These are phyloP conservation scores for Cyphomyrmex costatus DNA, from an alignment of 1,140 invertebrate genomes.

Conservation along the genomic window DNA sequence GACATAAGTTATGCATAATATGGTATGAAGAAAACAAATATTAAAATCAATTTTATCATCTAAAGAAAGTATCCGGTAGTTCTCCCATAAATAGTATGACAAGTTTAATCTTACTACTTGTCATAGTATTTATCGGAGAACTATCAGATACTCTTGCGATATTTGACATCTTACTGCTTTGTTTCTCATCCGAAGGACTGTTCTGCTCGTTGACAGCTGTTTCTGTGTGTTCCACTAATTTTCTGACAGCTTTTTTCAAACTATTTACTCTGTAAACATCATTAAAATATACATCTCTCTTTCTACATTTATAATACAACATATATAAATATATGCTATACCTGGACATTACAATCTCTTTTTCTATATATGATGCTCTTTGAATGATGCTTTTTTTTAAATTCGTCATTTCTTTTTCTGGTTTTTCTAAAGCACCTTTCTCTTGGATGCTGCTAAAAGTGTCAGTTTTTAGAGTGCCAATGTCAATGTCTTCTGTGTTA, in stretches of 20 bases:
- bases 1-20: conserved; percentile 24
- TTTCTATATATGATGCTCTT: conserved; percentile 79
- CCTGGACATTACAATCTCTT: conserved; percentile 81
- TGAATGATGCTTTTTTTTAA: conserved; percentile 79
- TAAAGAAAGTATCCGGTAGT: conserved; percentile 3
- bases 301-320: not conserved
- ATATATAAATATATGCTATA: conserved; percentile 60
- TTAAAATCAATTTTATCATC: conserved; percentile 23
- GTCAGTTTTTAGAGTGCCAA: conserved; percentile 72
- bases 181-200: conserved; percentile 75
- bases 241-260: conserved; percentile 94
- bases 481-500: conserved; percentile 72
- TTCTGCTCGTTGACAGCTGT: conserved; percentile 88
- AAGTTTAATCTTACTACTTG: conserved; percentile 54
- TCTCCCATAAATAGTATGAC: too few species aligned
- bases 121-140: conserved; percentile 53
- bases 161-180: conserved; percentile 77
- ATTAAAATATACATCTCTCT: conserved; percentile 18
- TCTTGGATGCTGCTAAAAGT: conserved; percentile 85
- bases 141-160: conserved; percentile 75
- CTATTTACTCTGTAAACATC: conserved; percentile 90
- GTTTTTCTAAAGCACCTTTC: conserved; percentile 88
- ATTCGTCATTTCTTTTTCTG: conserved; percentile 88
- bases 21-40: not conserved
- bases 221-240: conserved; percentile 94